Evolutionary conservation across 2,797 vertebrate species (phyloP), one percentile per base, ranked within the genome.

Genomic region (Echeneis naucrates): DNA sequence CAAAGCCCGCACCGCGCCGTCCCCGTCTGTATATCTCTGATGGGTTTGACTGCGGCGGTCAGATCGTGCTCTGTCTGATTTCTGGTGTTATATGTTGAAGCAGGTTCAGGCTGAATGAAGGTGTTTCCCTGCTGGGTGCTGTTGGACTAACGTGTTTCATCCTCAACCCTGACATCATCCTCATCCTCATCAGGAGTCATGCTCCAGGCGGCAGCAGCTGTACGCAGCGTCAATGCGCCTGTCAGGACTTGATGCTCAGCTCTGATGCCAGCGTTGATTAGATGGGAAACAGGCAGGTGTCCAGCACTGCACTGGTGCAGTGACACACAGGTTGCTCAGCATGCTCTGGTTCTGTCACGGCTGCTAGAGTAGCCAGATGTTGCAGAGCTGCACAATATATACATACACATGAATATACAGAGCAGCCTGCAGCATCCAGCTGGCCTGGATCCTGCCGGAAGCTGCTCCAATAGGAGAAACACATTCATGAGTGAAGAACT

Each of bases 101-200:
- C 3, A 27, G 48, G n/a, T 48, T 32, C 17, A 35, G 17, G 58
- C 12, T 14, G 61, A 2, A 32, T 53, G 45, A 53, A 38, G 54
- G 58, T 14, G 4, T 66, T 51, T 58, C 37, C 52, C 59, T 54
- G 66, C 59, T 48, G 59, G 60, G 65, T 75, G 61, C 23, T 64
- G 57, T 19, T 72, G 32, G 58, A 69, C 54, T 61, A 33, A 62
- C 37, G 69, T 75, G 80, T 56, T 60, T 69, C 62, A n/a, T 78
- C 75, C 78, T 58, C 9, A 78, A 19, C 82, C 73, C 77, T 90
- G 89, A 90, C 86, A 90, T 90, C 89, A 88, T 84, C 83, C 51
- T 79, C 72, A 54, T 56, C 67, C 51, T 79, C 72, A 54, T 56
- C 67, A 60, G 72, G 57, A 71, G 6, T 23, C 9, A 23, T 72